Percentiles rank a stretch among this genome's conserved stretches.
These are phyloP conservation scores for Cuniculus paca DNA, from an alignment of 2,797 vertebrate species.

Conservation along the genomic window DNA sequence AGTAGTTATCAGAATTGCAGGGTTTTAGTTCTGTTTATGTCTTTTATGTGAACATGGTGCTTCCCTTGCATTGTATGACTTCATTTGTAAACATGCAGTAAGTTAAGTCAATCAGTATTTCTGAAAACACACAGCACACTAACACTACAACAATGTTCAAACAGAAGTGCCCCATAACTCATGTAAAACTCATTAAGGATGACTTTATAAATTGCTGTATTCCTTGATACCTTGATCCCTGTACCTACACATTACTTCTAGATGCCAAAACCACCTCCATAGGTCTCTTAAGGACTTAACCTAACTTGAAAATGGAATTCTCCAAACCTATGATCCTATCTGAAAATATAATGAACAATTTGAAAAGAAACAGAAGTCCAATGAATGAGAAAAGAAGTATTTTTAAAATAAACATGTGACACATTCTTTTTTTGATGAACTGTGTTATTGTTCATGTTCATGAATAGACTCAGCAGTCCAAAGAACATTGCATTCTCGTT, in stretches of 20 bases:
- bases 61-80: constrained; percentile 74
- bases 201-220: constrained; percentile 77
- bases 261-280: constrained; percentile 86
- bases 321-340: constrained; percentile 75
- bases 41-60: constrained; percentile 45
- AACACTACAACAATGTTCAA: constrained; percentile 55
- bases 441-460: not conserved
- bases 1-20: not conserved
- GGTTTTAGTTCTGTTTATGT: not conserved
- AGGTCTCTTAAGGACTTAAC: constrained; percentile 82
- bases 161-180: constrained; percentile 81
- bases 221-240: constrained; percentile 86
- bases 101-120: constrained; percentile 84
- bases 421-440: not conserved
- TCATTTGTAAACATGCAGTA: constrained; percentile 83
- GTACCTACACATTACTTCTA: constrained; percentile 84
- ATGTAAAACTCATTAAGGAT: constrained; percentile 83
- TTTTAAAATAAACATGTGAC: constrained; percentile 6
- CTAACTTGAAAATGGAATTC: constrained; percentile 86
- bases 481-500: not conserved
- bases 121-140: constrained; percentile 67
- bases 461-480: not conserved
- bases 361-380: constrained; percentile 69
- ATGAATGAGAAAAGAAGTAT: not conserved
- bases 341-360: constrained; percentile 81